phyloP scores from a whole-genome alignment of 2,113 vertebrate genomes.

The Parus major region DNA sequence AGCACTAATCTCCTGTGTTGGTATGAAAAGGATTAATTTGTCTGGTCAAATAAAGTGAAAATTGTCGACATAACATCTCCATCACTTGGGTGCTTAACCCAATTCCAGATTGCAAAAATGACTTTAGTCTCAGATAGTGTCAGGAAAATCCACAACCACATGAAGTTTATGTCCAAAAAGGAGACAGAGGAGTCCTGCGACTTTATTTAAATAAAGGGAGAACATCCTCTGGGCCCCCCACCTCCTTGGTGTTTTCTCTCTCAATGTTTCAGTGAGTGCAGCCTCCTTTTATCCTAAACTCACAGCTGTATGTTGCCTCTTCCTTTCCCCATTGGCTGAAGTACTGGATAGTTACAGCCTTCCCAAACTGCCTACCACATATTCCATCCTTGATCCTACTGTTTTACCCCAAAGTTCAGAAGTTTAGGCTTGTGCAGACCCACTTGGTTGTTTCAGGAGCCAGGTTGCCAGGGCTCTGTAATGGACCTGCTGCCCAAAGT shows the following conservation, averaged over 20 bases:
- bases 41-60: background rate
- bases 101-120: background rate
- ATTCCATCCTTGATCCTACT: too few relatives aligned
- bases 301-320: accelerated
- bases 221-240: background rate
- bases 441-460: background rate
- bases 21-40: background rate
- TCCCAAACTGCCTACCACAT: accelerated
- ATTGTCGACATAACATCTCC: background rate
- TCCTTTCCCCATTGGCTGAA: background rate
- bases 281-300: background rate
- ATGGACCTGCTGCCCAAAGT: background rate
- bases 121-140: background rate
- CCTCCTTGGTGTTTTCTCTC: accelerated
- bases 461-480: background rate
- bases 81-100: background rate
- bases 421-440: background rate
- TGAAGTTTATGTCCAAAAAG: background rate
- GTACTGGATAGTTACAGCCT: too few relatives aligned
- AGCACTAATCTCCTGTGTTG: background rate
- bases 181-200: background rate
- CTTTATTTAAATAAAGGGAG: background rate
- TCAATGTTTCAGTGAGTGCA: accelerated
- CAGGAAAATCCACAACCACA: background rate
- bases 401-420: background rate